Evolutionary conservation across 2,888 invertebrate genomes (phyloP), one percentile per base, ranked within the genome.

Genomic region (Trypoxylon attenuatum): DNA sequence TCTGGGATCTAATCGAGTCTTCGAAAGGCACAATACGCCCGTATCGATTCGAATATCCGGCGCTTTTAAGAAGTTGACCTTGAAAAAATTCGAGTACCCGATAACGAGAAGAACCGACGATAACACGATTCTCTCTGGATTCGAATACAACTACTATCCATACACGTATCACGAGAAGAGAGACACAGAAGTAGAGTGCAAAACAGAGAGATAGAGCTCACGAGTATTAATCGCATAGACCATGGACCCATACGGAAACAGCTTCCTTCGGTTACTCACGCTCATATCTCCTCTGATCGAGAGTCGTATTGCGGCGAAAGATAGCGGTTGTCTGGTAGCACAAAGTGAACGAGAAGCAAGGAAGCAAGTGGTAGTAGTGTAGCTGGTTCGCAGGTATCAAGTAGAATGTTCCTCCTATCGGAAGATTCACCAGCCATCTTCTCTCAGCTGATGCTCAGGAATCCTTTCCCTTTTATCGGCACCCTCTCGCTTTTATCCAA

Each of bases 191-290:
- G n/a, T n/a, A n/a, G n/a, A n/a, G n/a, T n/a, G n/a, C n/a, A n/a
- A n/a, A n/a, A n/a, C n/a, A n/a, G n/a, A n/a, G n/a, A n/a, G n/a
- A n/a, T n/a, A n/a, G n/a, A n/a, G n/a, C n/a, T n/a, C n/a, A n/a
- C n/a, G n/a, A n/a, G n/a, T n/a, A n/a, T n/a, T n/a, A n/a, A n/a
- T n/a, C n/a, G n/a, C n/a, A 18, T 6, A 18, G 19, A 41, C 6
- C 3, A 1, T 22, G 4, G 18, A 5, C 2, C 16, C 19, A 8
- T 1, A 13, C 13, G 2, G 5, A 5, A 25, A 15, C 27, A n/a
- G 25, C n/a, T 22, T 47, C 29, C 27, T 38, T 13, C 46, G 22
- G 43, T 66, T 65, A 67, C 67, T 67, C 66, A 67, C 67, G 54
- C n/a, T 47, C n/a, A 4, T 33, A 13, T 33, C 33, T 33, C 33